Evolutionary conservation across 2,113 vertebrate species (phyloP).

Genomic region (Trichomycterus rosablanca): DNA sequence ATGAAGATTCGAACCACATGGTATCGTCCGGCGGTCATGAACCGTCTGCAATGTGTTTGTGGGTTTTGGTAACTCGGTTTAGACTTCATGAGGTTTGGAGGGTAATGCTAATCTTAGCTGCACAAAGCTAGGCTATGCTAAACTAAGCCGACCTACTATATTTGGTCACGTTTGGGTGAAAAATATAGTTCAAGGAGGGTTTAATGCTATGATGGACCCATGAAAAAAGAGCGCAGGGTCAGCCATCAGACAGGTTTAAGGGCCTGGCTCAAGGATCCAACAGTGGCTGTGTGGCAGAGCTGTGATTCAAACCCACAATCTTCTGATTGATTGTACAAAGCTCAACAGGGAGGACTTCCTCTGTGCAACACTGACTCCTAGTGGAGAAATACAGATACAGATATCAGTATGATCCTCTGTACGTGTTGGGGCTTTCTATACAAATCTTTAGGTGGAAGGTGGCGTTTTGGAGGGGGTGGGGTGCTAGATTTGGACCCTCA

Average conservation of each 20-base stretch:
- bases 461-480: no score
- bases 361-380: no score
- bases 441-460: no score
- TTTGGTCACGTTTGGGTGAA: not conserved
- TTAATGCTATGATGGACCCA: not conserved
- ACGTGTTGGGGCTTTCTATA: no score
- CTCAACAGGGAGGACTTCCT: no score
- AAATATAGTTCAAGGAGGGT: not conserved
- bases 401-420: no score
- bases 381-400: no score
- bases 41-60: conserved; percentile 13
- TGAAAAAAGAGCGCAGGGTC: not conserved
- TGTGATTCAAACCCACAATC: no score
- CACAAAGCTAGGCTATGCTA: not conserved
- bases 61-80: conserved; percentile 15
- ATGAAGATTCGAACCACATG: conserved; percentile 10
- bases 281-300: no score
- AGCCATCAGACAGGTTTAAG: not conserved
- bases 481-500: no score
- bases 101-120: conserved; percentile 23
- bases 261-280: no score
- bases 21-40: conserved; percentile 1
- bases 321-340: no score
- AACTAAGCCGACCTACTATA: not conserved
- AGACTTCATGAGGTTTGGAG: conserved; percentile 23